Percentiles rank a stretch among this genome's conserved stretches.
phyloP scores from a whole-genome alignment of 2,113 vertebrate genomes.

The Galbula dea region DNA sequence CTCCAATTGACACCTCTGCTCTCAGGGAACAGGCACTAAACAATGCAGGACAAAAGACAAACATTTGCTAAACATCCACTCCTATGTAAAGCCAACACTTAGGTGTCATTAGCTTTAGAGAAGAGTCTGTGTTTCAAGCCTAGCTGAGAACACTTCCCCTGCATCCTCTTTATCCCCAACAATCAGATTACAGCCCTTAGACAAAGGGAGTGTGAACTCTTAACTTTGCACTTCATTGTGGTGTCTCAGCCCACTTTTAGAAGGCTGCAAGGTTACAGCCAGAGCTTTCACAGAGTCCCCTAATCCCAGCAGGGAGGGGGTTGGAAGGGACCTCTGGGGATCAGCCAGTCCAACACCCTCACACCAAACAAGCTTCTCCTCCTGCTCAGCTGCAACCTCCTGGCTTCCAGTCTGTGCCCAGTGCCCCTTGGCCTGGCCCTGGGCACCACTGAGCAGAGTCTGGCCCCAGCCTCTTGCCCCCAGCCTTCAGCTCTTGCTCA shows the following conservation, averaged over 20 bases:
- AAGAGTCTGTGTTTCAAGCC: too few relatives aligned
- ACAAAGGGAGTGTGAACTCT: background rate
- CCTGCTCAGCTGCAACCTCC: too few relatives aligned
- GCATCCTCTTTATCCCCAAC: background rate
- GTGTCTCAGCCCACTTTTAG: background rate
- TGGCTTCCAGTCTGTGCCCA: too few relatives aligned
- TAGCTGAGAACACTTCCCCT: background rate
- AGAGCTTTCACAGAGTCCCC: background rate
- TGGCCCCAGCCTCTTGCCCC: too few relatives aligned
- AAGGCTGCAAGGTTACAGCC: background rate
- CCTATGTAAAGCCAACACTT: background rate
- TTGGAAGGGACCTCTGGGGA: too few relatives aligned
- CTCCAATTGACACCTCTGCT: background rate
- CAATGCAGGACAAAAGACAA: background rate
- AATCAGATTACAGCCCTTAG: background rate
- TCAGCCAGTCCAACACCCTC: too few relatives aligned
- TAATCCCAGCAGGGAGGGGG: too few relatives aligned
- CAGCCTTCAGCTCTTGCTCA: too few relatives aligned
- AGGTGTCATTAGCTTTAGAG: too few relatives aligned
- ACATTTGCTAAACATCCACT: background rate
- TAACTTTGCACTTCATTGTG: background rate
- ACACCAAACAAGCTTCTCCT: too few relatives aligned
- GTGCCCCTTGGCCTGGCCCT: too few relatives aligned
- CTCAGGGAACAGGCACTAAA: background rate
- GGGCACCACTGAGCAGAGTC: too few relatives aligned